Evolutionary conservation across 2,113 vertebrate genomes (phyloP).

Genomic region (Centropristis striata): DNA sequence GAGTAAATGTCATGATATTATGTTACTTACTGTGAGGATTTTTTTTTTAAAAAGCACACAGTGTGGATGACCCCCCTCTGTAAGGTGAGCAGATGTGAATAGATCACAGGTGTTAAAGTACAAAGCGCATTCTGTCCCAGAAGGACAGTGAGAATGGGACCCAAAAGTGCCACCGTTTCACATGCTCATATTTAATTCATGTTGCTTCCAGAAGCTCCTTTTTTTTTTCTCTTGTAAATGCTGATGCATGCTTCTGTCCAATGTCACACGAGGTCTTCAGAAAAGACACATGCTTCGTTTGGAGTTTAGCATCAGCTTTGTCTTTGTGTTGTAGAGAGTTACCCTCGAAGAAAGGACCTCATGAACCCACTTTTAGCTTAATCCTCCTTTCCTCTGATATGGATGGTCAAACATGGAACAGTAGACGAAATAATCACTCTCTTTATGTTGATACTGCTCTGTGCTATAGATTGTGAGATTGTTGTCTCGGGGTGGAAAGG

Average conservation of each 20-base stretch:
- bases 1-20: conserved; percentile 77
- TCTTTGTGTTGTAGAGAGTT: conserved; percentile 25
- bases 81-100: conserved; percentile 73
- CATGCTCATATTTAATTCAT: conserved; percentile 78
- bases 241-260: conserved; percentile 67
- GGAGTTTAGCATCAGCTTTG: conserved; percentile 28
- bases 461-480: conserved; percentile 79
- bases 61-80: conserved; percentile 38
- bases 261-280: conserved; percentile 45
- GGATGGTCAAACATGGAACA: conserved; percentile 38
- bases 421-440: conserved; percentile 56
- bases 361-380: conserved; percentile 18
- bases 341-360: conserved; percentile 7
- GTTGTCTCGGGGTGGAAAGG: conserved; percentile 74
- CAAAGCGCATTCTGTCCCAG: conserved; percentile 64
- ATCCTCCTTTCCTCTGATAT: neutral
- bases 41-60: conserved; percentile 31
- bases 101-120: conserved; percentile 74
- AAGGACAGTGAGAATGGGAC: conserved; percentile 61
- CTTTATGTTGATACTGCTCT: conserved; percentile 75
- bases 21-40: conserved; percentile 66
- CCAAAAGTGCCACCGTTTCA: conserved; percentile 68
- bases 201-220: conserved; percentile 47
- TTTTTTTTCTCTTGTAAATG: conserved; percentile 61
- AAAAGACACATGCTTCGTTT: conserved; percentile 17